Percentiles rank a stretch among this genome's conserved stretches.
Conservation (phyloP, 2,888 invertebrate genomes). For the Drosophila aldrichi region DNA sequence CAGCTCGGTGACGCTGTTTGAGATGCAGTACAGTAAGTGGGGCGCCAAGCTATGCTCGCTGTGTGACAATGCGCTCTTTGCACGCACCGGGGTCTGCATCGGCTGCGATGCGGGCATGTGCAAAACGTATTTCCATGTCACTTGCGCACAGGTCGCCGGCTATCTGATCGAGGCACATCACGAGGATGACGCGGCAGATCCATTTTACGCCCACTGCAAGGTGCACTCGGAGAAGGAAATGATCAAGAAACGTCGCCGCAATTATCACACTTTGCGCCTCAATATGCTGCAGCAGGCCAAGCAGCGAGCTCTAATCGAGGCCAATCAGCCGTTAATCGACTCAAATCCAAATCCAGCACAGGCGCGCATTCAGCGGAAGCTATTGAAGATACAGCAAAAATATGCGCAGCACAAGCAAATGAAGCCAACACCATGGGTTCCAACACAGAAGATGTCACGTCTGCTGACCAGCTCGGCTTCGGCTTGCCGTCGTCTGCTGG, state of each 20-base stretch:
- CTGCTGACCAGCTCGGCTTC: constrained; percentile 95
- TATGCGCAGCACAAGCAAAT: constrained; percentile 91
- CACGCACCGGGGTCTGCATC: constrained; percentile 97
- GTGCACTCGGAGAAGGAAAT: constrained; percentile 96
- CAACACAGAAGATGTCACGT: constrained; percentile 97
- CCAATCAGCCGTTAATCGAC: constrained; percentile 53
- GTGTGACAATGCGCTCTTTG: constrained; percentile 94
- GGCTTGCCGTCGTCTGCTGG: constrained; percentile 92
- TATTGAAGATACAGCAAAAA: constrained; percentile 94
- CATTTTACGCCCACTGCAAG: constrained; percentile 98
- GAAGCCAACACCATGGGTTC: constrained; percentile 95
- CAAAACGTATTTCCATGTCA: constrained; percentile 98
- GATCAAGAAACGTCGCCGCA: constrained; percentile 91
- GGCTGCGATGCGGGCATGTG: constrained; percentile 99
- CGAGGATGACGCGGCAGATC: constrained; percentile 97
- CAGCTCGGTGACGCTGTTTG: constrained; percentile 96
- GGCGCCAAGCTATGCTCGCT: constrained; percentile 96
- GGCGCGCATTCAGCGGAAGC: constrained; percentile 91
- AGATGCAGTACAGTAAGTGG: constrained; percentile 99
- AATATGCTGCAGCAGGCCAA: constrained; percentile 90
- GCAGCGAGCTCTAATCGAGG: constrained; percentile 64
- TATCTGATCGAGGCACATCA: constrained; percentile 96
- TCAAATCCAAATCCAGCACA: constrained; percentile 88
- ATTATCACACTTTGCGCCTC: constrained; percentile 93
- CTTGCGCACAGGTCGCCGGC: constrained; percentile 98